phyloP scores from a whole-genome alignment of 2,888 invertebrate genomes.

The Epinotia ramella region DNA sequence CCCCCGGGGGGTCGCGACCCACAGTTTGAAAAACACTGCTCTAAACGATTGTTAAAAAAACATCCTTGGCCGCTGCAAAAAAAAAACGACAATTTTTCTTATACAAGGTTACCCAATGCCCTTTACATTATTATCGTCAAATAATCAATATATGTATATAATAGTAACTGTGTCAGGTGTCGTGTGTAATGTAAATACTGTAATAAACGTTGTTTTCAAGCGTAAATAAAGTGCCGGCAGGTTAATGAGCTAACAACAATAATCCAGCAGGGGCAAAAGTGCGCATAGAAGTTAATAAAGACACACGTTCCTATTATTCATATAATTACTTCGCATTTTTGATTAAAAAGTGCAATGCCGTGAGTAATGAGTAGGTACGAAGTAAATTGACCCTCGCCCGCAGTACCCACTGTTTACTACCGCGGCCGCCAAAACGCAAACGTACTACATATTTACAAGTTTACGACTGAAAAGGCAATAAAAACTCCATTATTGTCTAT shows the following conservation, averaged over 20 bases:
- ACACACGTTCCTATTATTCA: not conserved
- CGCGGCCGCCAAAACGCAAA: conserved; percentile 20
- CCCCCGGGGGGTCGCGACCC: too few relatives aligned
- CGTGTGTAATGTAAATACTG: too few relatives aligned
- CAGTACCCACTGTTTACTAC: conserved; percentile 27
- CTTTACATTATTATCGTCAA: too few relatives aligned
- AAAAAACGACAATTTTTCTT: too few relatives aligned
- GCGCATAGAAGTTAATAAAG: not conserved
- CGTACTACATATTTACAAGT: conserved; percentile 58
- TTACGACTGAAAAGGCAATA: conserved; percentile 58
- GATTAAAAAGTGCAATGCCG: not conserved
- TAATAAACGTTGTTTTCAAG: too few relatives aligned
- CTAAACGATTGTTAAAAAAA: too few relatives aligned
- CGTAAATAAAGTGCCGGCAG: not conserved
- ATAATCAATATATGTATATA: too few relatives aligned
- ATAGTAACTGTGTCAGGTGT: too few relatives aligned
- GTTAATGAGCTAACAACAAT: not conserved
- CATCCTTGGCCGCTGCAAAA: too few relatives aligned
- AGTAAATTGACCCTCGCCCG: conserved; percentile 2
- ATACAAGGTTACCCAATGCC: too few relatives aligned
- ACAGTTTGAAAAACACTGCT: too few relatives aligned
- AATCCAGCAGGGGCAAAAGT: not conserved
- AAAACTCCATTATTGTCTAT: conserved; percentile 64
- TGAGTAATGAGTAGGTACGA: not conserved
- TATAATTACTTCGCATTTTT: conserved; percentile 5